A percentile compares a stretch with the other conserved stretches of the same genome.
These are phyloP conservation scores for Palythoa caribaeorum DNA, from an alignment of 92 coral and sea anemone species.

Conservation along the genomic window DNA sequence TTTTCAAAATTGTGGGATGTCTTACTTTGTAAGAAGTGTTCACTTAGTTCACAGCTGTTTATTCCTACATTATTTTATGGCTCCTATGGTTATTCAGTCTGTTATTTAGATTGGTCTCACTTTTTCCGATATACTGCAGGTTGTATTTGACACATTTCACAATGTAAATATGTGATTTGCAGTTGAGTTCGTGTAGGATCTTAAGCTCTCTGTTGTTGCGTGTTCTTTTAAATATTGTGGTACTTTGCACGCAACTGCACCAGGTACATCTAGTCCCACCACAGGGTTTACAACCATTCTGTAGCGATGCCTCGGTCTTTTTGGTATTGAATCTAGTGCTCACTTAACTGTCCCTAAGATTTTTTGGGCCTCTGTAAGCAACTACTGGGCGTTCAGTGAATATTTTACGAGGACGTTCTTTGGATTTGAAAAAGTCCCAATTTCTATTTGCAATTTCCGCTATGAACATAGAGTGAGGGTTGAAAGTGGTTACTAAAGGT, in stretches of 20 bases:
- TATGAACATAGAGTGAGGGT: conserved; percentile 1
- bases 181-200: too few species aligned
- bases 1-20: neutral
- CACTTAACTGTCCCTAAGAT: conserved; percentile 31
- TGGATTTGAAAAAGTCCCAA: neutral
- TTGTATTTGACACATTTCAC: too few species aligned
- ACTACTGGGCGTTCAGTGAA: conserved; percentile 35
- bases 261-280: too few species aligned
- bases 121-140: neutral
- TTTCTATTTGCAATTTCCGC: conserved; percentile 15
- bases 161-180: too few species aligned
- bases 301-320: too few species aligned
- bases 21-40: neutral
- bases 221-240: too few species aligned
- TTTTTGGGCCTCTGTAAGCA: conserved; percentile 30
- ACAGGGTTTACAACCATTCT: too few species aligned
- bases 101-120: too few species aligned
- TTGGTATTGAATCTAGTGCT: neutral
- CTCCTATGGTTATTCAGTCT: too few species aligned
- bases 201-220: too few species aligned
- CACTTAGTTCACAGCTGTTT: conserved; percentile 1
- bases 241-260: too few species aligned
- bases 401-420: neutral
- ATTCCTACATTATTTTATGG: neutral
- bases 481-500: conserved; percentile 1